Percentiles rank a stretch among this genome's conserved stretches.
phyloP scores from a whole-genome alignment of 2,888 invertebrate species.

The Phymatocera aterrima region DNA sequence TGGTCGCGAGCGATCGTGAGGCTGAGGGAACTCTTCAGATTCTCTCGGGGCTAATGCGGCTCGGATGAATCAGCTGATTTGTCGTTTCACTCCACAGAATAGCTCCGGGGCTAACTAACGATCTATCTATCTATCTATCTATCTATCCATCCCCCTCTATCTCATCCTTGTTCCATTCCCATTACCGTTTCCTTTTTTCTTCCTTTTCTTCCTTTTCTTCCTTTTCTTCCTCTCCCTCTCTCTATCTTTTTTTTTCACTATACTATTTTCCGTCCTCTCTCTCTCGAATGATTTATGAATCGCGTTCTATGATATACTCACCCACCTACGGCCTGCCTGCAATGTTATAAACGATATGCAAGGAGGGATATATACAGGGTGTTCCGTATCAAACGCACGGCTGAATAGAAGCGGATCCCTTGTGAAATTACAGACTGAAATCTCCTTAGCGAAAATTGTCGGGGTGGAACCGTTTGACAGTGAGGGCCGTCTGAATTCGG shows the following conservation, averaged over 20 bases:
- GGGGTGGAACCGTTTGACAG: no score
- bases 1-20: constrained; percentile 23
- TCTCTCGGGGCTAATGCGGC: constrained; percentile 23
- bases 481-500: no score
- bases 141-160: background rate
- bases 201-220: background rate
- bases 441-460: no score
- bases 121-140: constrained; percentile 16
- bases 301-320: constrained; percentile 9
- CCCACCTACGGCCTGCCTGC: no score
- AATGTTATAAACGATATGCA: constrained; percentile 2
- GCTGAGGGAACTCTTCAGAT: constrained; percentile 22
- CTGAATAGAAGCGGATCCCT: no score
- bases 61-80: constrained; percentile 37
- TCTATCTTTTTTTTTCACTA: background rate
- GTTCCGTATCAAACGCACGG: no score
- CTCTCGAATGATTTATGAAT: constrained; percentile 37
- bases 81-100: constrained; percentile 40
- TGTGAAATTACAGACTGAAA: no score
- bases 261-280: background rate
- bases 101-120: background rate
- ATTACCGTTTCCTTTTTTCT: background rate
- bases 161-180: background rate
- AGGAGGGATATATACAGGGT: no score
- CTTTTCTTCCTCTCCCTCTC: background rate